Base-by-base conservation (phyloP, 2,888 invertebrate species). In the Ophion ellenae region DNA sequence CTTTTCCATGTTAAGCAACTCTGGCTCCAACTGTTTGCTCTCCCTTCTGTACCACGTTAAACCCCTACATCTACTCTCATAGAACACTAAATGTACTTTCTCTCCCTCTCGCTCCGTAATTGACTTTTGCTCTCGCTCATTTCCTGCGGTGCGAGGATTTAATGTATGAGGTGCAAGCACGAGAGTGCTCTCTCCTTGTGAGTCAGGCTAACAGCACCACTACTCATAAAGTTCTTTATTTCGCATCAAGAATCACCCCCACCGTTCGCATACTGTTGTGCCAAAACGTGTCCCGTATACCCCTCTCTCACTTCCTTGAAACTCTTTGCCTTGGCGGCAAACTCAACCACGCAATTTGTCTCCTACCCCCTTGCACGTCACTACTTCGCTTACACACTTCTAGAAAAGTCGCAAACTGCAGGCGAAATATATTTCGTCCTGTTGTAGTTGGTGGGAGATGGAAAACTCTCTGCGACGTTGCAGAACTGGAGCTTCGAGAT, bases 101-200 rank as follows among this genome's bases (percentile, higher is more conserved):
- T 81, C 61, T 14, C 45, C 76, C 59, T 63, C 20, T 14, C 45
- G 9, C 57, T n/a, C 59, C 9, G 57, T 40, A 47, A 57, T 64
- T 36, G 24, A n/a, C 64, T 45, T 28, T 78, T 36, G 32, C 66
- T 77, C 77, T 59, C 47, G 47, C 63, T 57, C 53, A 64, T 67
- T 66, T 66, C 11, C 67, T 61, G 69, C 66, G 57, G 64, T 47
- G 32, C 61, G 70, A 84, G 88, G 87, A 87, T 87, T 87, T 88
- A 88, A 90, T 89, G 87, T 88, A 89, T 88, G 88, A 87, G 87
- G 84, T 83, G 84, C 87, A 85, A 87, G 88, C 89, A 89, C 89
- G 89, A 88, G 89, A 89, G 87, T 89, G 87, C 88, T 80, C 63
- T 57, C 66, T 79, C 70, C 70, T 47, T 70, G 70, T 63, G 70